Evolutionary conservation across 2,797 vertebrate species (phyloP).

Genomic region (Trachops cirrhosus): DNA sequence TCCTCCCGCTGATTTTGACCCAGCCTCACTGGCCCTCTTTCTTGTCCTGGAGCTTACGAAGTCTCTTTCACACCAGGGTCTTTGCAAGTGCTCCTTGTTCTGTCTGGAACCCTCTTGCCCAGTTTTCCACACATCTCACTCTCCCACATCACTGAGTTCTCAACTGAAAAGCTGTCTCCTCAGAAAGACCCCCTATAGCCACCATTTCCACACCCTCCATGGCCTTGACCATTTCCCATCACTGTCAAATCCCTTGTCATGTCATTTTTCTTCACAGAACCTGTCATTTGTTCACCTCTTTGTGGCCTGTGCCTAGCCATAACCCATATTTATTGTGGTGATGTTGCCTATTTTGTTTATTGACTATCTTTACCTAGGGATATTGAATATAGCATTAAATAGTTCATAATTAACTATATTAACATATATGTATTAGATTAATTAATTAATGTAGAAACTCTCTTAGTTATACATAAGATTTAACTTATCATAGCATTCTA

Average conservation of each 20-base stretch:
- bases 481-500: not conserved
- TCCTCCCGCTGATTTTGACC: not conserved
- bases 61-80: not conserved
- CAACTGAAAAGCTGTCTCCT: not conserved
- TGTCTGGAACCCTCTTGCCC: not conserved
- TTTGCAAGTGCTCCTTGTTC: not conserved
- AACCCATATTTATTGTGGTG: not conserved
- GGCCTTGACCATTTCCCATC: not conserved
- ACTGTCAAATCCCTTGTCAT: not conserved
- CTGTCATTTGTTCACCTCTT: not conserved
- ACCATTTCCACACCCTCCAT: not conserved
- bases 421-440: not conserved
- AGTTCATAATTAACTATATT: not conserved
- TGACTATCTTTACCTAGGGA: not conserved
- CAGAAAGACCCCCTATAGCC: not conserved
- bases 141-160: not conserved
- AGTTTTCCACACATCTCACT: not conserved
- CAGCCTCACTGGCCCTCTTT: not conserved
- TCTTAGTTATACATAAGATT: not conserved
- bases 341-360: not conserved
- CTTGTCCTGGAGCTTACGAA: not conserved
- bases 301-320: not conserved
- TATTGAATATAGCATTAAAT: not conserved
- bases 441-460: not conserved
- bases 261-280: not conserved